Evolutionary conservation across 2,888 invertebrate genomes (phyloP).

Genomic region (Epiperipatus broadwayi): DNA sequence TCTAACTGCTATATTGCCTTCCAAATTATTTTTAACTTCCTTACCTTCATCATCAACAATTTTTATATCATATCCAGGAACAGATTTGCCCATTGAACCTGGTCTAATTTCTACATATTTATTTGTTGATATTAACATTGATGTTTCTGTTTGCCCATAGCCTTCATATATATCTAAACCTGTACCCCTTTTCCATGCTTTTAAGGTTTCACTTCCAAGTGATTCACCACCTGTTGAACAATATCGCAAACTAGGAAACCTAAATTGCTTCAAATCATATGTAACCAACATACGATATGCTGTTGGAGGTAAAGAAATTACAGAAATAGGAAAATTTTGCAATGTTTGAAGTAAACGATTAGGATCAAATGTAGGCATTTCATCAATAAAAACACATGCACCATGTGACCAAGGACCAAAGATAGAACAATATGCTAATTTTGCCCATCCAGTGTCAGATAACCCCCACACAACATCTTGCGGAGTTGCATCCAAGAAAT

Average conservation of each 20-base stretch:
- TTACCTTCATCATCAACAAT: constrained; percentile 24
- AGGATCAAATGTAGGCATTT: constrained; percentile 27
- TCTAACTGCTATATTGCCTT: constrained; percentile 24
- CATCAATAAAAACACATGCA: constrained; percentile 29
- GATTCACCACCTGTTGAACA: too few species aligned
- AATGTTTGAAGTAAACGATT: constrained; percentile 20
- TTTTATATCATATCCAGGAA: constrained; percentile 26
- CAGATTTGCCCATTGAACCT: constrained; percentile 30
- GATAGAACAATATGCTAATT: constrained; percentile 28
- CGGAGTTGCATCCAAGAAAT: too few species aligned
- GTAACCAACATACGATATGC: too few species aligned
- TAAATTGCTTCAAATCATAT: too few species aligned
- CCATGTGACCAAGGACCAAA: constrained; percentile 31
- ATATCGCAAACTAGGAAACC: too few species aligned
- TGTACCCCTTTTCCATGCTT: too few species aligned
- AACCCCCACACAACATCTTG: constrained; percentile 30
- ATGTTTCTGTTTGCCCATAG: too few species aligned
- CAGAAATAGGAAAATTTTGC: too few species aligned
- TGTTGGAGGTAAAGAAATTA: too few species aligned
- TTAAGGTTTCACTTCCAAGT: too few species aligned
- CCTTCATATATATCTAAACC: too few species aligned
- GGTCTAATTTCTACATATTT: constrained; percentile 23
- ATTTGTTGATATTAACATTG: constrained; percentile 23
- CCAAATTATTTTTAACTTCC: constrained; percentile 20
- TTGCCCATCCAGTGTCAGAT: constrained; percentile 34